These are phyloP conservation scores for Nilaparvata lugens DNA, from an alignment of 1,140 invertebrate species.

Conservation along the genomic window DNA sequence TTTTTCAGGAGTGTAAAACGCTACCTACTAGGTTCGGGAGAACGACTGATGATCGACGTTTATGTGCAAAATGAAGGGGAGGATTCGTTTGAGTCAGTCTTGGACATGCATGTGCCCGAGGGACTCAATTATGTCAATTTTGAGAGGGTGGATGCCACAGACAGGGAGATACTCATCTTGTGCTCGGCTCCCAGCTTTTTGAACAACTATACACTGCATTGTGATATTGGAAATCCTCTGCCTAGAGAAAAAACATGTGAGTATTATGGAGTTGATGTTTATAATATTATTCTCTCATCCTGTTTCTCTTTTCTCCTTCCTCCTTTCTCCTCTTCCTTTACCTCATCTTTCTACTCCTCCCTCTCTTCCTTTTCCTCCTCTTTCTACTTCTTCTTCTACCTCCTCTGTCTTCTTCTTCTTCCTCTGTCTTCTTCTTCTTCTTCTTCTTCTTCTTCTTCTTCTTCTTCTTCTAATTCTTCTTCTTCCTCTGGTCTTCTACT, in stretches of 20 bases:
- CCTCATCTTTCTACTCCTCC: no score
- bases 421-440: no score
- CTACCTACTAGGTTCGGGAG: slow-evolving; percentile 72
- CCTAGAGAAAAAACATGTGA: slow-evolving; percentile 49
- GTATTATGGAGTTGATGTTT: no score
- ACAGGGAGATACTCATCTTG: slow-evolving; percentile 46
- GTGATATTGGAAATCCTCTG: slow-evolving; percentile 78
- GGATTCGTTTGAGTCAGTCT: slow-evolving; percentile 81
- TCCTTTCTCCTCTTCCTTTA: no score
- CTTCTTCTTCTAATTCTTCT: no score
- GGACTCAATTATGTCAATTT: slow-evolving; percentile 71
- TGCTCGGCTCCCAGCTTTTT: slow-evolving; percentile 51
- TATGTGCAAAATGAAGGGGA: slow-evolving; percentile 71
- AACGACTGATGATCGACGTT: slow-evolving; percentile 65
- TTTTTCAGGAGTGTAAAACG: slow-evolving; percentile 51
- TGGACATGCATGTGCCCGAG: slow-evolving; percentile 62
- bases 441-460: no score
- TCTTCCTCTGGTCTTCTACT: no score
- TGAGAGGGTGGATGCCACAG: slow-evolving; percentile 45
- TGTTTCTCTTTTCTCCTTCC: no score
- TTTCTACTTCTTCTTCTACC: no score
- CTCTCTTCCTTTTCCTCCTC: no score
- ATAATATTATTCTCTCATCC: no score
- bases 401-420: no score
- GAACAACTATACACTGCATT: slow-evolving; percentile 65